phyloP scores from a whole-genome alignment of 2,113 vertebrate species.

The Bothrops jararaca region DNA sequence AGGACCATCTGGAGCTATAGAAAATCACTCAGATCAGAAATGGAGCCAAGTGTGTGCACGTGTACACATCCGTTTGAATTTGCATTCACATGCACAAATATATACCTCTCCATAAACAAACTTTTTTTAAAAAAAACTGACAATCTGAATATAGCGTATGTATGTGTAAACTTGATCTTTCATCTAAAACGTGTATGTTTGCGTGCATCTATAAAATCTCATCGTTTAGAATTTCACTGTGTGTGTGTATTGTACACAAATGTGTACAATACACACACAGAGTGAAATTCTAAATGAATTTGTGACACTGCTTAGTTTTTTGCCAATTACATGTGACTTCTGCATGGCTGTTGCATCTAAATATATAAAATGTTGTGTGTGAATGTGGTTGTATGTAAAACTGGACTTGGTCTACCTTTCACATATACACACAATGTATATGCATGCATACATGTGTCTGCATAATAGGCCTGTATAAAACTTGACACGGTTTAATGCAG shows the following conservation, averaged over 20 bases:
- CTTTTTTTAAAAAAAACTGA: neutral
- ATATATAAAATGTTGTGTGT: neutral
- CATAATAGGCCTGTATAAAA: neutral
- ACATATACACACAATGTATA: neutral
- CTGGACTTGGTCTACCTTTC: neutral
- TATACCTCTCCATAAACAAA: neutral
- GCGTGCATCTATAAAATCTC: neutral
- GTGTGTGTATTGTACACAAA: neutral
- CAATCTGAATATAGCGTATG: neutral
- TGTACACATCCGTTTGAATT: neutral
- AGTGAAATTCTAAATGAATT: too few relatives aligned
- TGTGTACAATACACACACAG: too few relatives aligned
- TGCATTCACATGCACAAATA: neutral
- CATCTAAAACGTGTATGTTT: neutral
- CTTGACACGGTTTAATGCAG: neutral
- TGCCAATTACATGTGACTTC: neutral
- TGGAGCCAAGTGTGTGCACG: neutral
- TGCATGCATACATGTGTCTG: neutral
- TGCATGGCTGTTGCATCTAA: neutral
- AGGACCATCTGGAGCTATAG: neutral
- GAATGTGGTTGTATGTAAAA: neutral
- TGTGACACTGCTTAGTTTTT: neutral
- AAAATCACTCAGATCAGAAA: neutral
- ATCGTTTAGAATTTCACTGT: neutral
- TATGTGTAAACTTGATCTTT: neutral